Base-by-base conservation (phyloP, 2,113 vertebrate species). In the Piaya cayana region DNA sequence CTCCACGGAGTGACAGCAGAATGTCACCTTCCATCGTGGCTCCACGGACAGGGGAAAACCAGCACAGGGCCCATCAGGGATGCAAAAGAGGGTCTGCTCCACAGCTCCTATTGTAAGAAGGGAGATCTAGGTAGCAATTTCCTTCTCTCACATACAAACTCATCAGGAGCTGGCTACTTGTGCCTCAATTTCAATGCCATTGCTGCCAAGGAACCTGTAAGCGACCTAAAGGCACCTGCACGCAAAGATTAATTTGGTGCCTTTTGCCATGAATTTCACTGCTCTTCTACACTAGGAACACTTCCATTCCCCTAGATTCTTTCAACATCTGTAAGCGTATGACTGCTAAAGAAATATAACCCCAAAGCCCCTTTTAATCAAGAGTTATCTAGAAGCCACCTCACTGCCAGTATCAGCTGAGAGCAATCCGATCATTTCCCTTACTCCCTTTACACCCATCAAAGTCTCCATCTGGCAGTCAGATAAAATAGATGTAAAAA, bases 41-140 rank as follows among this genome's bases (percentile, higher is more conserved):
- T 50, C 30, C 15, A 23, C 12, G 32, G 37, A 27, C 1, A 9
- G 0, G 2, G 0, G 2, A 45, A 69, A 82, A 47, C 1, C 53
- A 50, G 34, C 47, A 6, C 20, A 3, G 0, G 2, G 16, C 47
- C 32, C 67, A 12, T 17, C 6, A 3, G 62, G 39, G 10, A 37
- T 8, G 30, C 36, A 56, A 29, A 69, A 62, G 42, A n/a, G 55
- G 27, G 12, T 11, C 80, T 1, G 0, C 29, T 26, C 42, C 0
- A 1, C 12, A 27, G 8, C 22, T 26, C 23, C 19, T 43, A 43
- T 25, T 9, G 0, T 12, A 19, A 58, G 17, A 15, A 20, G 63
- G 26, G 42, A 84, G 27, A 30, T 8, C 8, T 5, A 62, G 34
- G 34, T 32, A 43, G 22, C 11, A 5, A 16, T 56, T 39, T 9